Evolutionary conservation across 2,797 vertebrate genomes (phyloP).

Genomic region (Masticophis lateralis): DNA sequence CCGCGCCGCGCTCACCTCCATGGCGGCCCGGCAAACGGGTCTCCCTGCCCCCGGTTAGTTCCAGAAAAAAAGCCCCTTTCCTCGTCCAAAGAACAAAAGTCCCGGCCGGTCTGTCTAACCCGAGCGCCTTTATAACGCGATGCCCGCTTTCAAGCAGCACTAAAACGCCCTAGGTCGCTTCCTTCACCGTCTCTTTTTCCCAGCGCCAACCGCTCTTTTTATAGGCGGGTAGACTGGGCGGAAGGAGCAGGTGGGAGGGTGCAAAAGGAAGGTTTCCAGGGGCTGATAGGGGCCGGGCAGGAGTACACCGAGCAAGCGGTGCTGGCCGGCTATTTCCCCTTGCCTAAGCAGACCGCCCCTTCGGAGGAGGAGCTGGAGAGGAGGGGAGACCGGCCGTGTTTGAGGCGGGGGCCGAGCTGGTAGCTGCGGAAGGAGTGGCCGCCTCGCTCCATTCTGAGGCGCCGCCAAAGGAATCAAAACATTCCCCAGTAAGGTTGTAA

Average conservation of each 20-base stretch:
- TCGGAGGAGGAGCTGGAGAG: background rate
- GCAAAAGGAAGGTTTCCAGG: fast-evolving
- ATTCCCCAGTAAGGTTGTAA: background rate
- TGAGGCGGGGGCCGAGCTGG: background rate
- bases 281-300: background rate
- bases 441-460: background rate
- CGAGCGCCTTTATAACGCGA: background rate
- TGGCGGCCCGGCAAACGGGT: background rate
- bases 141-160: background rate
- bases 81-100: background rate
- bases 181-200: background rate
- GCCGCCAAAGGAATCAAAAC: background rate
- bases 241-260: background rate
- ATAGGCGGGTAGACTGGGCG: background rate
- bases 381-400: background rate
- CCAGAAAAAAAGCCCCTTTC: background rate
- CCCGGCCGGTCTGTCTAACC: background rate
- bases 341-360: background rate
- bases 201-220: background rate
- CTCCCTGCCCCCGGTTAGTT: background rate
- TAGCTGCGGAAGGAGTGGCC: background rate
- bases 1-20: conserved; percentile 38
- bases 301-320: background rate
- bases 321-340: background rate
- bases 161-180: background rate